phyloP scores from a whole-genome alignment of 2,113 vertebrate species.

The Columba livia region DNA sequence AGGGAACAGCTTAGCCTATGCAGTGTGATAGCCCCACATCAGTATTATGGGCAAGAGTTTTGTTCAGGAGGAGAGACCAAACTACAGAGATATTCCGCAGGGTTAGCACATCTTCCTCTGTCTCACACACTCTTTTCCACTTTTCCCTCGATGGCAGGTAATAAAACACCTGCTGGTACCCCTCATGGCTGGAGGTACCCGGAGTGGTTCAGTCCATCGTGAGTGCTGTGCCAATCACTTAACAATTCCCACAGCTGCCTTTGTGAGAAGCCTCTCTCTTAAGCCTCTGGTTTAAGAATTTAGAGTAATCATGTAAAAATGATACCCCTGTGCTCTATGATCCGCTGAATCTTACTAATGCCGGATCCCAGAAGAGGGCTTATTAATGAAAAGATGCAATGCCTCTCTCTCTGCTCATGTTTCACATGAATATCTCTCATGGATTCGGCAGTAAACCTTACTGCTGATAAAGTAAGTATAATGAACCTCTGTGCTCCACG shows the following conservation, averaged over 20 bases:
- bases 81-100: conserved; percentile 17
- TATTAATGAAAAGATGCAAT: conserved; percentile 85
- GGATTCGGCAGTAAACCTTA: conserved; percentile 82
- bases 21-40: neutral
- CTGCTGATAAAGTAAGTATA: conserved; percentile 80
- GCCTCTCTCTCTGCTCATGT: conserved; percentile 80
- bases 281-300: conserved; percentile 89
- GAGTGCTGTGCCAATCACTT: conserved; percentile 86
- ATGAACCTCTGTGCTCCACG: conserved; percentile 71
- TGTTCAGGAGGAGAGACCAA: neutral
- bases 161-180: conserved; percentile 61
- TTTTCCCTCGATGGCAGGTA: conserved; percentile 1
- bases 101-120: neutral
- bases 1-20: neutral
- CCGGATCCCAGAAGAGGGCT: conserved; percentile 85
- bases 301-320: conserved; percentile 92
- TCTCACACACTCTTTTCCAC: neutral
- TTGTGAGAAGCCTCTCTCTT: conserved; percentile 86
- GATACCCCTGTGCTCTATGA: conserved; percentile 85
- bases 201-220: conserved; percentile 71
- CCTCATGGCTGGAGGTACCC: conserved; percentile 66
- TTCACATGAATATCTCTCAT: conserved; percentile 82
- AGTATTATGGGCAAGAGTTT: neutral
- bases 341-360: conserved; percentile 84
- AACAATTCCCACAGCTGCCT: conserved; percentile 86